These are phyloP conservation scores for Troilus luridus DNA, from an alignment of 2,888 invertebrate genomes.

Conservation along the genomic window DNA sequence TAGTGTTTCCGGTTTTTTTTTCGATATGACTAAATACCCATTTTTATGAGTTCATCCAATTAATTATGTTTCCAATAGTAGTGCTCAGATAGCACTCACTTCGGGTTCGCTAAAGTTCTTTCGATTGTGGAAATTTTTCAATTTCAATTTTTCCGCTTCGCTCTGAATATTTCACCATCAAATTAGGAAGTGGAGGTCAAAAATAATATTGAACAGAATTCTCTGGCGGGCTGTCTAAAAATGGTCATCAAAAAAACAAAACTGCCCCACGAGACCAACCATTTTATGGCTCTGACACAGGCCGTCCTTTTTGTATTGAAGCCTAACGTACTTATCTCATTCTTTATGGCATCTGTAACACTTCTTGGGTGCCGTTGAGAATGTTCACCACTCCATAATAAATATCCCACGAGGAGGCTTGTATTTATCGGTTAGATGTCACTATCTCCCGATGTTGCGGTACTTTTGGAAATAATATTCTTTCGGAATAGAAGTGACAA, in stretches of 20 bases:
- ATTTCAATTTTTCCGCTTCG: too few species aligned
- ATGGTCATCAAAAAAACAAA: background rate
- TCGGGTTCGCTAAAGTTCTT: too few species aligned
- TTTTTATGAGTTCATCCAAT: too few species aligned
- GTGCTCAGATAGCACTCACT: too few species aligned
- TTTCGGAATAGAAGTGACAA: background rate
- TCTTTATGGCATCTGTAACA: background rate
- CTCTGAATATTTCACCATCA: too few species aligned
- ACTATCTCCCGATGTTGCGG: background rate
- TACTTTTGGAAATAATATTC: conserved; percentile 38
- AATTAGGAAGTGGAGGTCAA: too few species aligned
- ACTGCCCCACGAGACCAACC: background rate
- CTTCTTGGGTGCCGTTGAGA: background rate
- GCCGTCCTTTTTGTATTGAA: background rate
- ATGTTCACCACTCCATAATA: background rate
- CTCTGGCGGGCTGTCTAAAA: background rate
- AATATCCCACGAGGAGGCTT: background rate
- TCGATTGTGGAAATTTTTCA: too few species aligned
- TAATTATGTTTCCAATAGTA: too few species aligned
- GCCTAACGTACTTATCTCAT: background rate
- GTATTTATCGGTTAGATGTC: background rate
- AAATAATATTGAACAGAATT: too few species aligned
- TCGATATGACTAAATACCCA: too few species aligned
- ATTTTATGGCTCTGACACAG: background rate
- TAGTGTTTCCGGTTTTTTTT: too few species aligned